Evolutionary conservation across 2,113 vertebrate genomes (phyloP).

Genomic region (Genyomyrus donnyi): DNA sequence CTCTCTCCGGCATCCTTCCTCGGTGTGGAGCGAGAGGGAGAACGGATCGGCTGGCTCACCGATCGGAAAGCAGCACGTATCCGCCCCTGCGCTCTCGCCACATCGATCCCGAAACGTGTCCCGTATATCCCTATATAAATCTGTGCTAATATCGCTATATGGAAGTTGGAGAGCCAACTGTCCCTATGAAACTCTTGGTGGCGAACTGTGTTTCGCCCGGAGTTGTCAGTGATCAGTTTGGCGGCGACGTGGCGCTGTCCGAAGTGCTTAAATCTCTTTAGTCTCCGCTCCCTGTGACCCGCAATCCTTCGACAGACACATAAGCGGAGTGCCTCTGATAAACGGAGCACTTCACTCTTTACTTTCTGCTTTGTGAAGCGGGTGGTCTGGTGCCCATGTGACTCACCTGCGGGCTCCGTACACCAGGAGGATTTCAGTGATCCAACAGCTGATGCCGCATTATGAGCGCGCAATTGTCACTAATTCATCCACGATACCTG

Average conservation of each 20-base stretch:
- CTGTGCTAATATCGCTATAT: neutral
- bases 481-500: neutral
- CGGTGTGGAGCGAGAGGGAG: conserved; percentile 53
- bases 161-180: neutral
- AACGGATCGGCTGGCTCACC: conserved; percentile 36
- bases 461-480: neutral
- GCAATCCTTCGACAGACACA: neutral
- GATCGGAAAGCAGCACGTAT: conserved; percentile 16
- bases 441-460: neutral
- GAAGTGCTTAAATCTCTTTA: conserved; percentile 37
- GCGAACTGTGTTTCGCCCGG: no score
- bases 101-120: neutral
- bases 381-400: neutral
- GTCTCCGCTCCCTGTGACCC: neutral
- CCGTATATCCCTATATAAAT: neutral
- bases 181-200: neutral
- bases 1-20: conserved; percentile 84
- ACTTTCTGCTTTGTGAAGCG: neutral
- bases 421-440: neutral
- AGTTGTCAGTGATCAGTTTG: neutral
- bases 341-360: neutral
- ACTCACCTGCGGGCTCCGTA: neutral
- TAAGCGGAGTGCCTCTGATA: conserved; percentile 8
- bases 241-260: conserved; percentile 38
- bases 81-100: conserved; percentile 12